These are phyloP conservation scores for Rhizomys pruinosus DNA, from an alignment of 2,113 vertebrate genomes.

Conservation along the genomic window DNA sequence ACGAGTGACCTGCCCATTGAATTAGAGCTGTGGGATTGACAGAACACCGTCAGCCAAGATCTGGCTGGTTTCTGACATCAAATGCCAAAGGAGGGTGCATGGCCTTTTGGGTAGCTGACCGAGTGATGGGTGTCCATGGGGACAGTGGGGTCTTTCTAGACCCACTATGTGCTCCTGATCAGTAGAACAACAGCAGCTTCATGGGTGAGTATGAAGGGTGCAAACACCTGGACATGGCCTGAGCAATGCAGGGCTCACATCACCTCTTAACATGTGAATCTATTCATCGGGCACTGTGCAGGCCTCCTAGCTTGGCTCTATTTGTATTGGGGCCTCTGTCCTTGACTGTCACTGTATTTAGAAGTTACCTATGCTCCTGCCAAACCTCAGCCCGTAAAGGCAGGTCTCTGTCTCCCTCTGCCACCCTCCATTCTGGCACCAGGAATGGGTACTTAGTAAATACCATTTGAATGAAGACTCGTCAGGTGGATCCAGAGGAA, in stretches of 20 bases:
- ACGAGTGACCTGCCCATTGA: background rate
- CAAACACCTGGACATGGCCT: background rate
- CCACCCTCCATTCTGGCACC: background rate
- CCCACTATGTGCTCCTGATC: background rate
- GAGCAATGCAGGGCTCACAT: background rate
- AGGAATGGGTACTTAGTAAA: slow-evolving; percentile 5
- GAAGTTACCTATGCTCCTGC: background rate
- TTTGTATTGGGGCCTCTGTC: background rate
- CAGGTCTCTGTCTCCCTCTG: background rate
- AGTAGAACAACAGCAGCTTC: background rate
- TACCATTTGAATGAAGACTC: slow-evolving; percentile 17
- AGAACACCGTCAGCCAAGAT: background rate
- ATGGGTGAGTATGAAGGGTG: background rate
- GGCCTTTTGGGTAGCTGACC: background rate
- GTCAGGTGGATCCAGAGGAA: background rate
- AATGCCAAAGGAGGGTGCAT: background rate
- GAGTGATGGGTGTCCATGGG: too few relatives aligned
- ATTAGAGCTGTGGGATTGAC: background rate
- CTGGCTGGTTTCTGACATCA: background rate
- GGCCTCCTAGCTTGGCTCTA: background rate
- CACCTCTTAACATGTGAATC: background rate
- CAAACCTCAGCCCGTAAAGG: background rate
- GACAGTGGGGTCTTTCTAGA: too few relatives aligned
- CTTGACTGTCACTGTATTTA: background rate
- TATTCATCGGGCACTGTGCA: background rate